Evolutionary conservation across 2,888 invertebrate species (phyloP).

Genomic region (Sympetrum striolatum): DNA sequence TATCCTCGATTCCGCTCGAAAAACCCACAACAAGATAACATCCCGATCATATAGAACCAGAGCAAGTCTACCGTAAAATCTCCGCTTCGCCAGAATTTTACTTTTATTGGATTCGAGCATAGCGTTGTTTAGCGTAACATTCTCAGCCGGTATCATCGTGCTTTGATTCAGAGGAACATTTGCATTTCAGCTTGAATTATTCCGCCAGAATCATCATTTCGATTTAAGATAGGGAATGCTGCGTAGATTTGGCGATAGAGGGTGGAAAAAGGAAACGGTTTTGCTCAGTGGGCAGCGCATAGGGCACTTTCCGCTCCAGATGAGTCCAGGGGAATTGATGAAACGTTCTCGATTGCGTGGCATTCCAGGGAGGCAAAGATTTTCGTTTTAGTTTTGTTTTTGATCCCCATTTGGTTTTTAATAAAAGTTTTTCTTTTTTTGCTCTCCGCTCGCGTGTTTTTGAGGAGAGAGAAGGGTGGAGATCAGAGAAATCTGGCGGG

Average conservation of each 20-base stretch:
- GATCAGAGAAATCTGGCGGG: background rate
- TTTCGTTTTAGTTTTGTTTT: conserved; percentile 31
- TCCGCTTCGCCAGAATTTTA: too few species aligned
- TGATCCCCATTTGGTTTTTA: conserved; percentile 42
- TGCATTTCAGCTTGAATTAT: too few species aligned
- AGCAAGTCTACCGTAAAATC: too few species aligned
- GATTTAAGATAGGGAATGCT: background rate
- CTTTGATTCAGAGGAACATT: too few species aligned
- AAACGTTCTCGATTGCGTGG: conserved; percentile 39
- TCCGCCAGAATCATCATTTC: too few species aligned
- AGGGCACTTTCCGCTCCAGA: conserved; percentile 29
- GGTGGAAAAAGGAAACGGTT: background rate
- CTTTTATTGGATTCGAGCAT: too few species aligned
- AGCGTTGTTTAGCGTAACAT: too few species aligned
- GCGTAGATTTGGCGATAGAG: background rate
- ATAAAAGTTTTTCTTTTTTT: conserved; percentile 38
- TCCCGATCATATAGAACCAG: too few species aligned
- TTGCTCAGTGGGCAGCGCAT: background rate
- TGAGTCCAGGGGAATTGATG: conserved; percentile 40
- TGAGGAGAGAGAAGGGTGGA: background rate
- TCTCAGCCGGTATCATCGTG: too few species aligned
- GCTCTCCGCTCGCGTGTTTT: background rate
- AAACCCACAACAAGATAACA: too few species aligned
- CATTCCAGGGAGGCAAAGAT: conserved; percentile 12
- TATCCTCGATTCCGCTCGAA: too few species aligned